phyloP scores from a whole-genome alignment of 92 coral and sea anemone species.

The Hydrozoanthus gracilis region DNA sequence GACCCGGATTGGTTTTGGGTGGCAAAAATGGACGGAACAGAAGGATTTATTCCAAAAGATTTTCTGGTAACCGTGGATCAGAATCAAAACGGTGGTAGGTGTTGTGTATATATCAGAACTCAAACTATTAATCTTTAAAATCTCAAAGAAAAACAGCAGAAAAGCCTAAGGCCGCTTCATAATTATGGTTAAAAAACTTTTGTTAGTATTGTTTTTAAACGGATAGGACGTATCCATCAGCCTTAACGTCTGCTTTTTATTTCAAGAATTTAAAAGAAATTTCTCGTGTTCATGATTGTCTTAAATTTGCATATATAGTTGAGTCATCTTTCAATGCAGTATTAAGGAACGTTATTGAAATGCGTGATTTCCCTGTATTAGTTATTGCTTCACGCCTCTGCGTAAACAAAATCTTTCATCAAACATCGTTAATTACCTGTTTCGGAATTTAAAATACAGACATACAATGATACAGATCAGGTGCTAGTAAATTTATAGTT shows the following conservation, averaged over 20 bases:
- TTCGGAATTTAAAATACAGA: neutral
- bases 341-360: slow-evolving; percentile 1
- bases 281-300: no score
- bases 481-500: no score
- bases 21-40: slow-evolving; percentile 62
- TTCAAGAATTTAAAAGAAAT: no score
- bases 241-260: no score
- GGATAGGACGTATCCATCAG: no score
- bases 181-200: no score
- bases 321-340: neutral
- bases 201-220: no score
- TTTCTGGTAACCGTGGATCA: slow-evolving; percentile 68
- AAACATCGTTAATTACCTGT: neutral
- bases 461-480: no score
- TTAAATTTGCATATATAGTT: no score
- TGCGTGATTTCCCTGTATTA: slow-evolving; percentile 29
- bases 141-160: neutral
- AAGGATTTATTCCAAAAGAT: slow-evolving; percentile 94
- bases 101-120: neutral
- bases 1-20: slow-evolving; percentile 98
- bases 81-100: slow-evolving; percentile 71
- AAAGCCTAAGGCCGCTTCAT: no score
- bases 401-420: slow-evolving; percentile 8
- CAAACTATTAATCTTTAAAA: neutral
- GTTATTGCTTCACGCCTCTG: slow-evolving; percentile 27